Conservation (phyloP, 2,888 invertebrate genomes). For the Calephelis perditalis region DNA sequence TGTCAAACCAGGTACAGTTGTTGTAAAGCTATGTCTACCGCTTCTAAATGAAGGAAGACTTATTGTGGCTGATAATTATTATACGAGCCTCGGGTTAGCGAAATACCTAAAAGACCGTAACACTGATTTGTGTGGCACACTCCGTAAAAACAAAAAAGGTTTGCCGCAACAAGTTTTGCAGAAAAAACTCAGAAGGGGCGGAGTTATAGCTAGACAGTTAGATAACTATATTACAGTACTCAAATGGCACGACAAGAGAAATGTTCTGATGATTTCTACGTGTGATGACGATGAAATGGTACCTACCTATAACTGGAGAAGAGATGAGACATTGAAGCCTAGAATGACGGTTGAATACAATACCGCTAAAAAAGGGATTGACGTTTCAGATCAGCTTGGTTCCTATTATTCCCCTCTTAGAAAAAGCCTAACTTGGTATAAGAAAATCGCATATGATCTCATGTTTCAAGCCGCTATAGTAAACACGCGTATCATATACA, state of each 20-base stretch:
- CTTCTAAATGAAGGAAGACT: conserved; percentile 24
- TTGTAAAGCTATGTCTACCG: conserved; percentile 24
- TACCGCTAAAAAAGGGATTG: conserved; percentile 25
- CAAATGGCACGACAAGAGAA: conserved; percentile 13
- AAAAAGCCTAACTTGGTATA: conserved; percentile 12
- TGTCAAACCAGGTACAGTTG: conserved; percentile 25
- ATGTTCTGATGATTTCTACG: conserved; percentile 16
- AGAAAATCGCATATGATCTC: conserved; percentile 14
- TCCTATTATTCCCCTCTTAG: conserved; percentile 22
- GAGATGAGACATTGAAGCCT: conserved; percentile 20
- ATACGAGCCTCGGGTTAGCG: conserved; percentile 19
- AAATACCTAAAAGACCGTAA: conserved; percentile 22
- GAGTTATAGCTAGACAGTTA: conserved; percentile 13
- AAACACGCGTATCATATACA: conserved; percentile 15
- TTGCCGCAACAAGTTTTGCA: conserved; percentile 19
- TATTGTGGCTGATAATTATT: conserved; percentile 19
- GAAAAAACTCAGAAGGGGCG: conserved; percentile 15
- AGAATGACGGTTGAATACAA: conserved; percentile 26
- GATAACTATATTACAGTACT: conserved; percentile 1
- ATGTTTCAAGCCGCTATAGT: conserved; percentile 15
- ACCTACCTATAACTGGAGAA: conserved; percentile 13
- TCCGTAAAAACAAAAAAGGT: conserved; percentile 20
- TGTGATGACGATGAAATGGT: conserved; percentile 16
- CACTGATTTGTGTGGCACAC: conserved; percentile 21
- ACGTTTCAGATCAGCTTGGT: conserved; percentile 21